Evolutionary conservation across 2,888 invertebrate genomes (phyloP), one percentile per base, ranked within the genome.

Genomic region (Patella depressa): DNA sequence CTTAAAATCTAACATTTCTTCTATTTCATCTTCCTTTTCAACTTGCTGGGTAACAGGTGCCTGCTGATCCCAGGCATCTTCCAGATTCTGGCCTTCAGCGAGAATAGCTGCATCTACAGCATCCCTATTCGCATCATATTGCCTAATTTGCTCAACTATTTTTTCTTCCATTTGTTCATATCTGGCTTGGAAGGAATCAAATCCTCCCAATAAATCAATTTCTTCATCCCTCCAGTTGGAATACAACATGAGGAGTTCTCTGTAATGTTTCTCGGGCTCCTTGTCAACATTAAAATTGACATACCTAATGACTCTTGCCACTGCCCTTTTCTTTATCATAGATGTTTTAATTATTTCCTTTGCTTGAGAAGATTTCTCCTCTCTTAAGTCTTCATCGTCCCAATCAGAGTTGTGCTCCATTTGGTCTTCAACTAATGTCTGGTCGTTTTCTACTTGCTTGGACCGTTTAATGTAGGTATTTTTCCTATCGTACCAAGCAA

Each of bases 151-250:
- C 9, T 69, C 24, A 76, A 77, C 57, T 76, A 82, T 80, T 53
- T 71, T 0, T 0, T n/a, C 57, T 17, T 14, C 70, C 14, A 70
- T 59, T 74, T 59, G 53, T 71, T 53, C 53, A 53, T 80, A 54
- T 71, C 9, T 45, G 3, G 0, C 9, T 45, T 4, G 5, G 1
- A 5, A 45, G 45, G 7, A 9, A 9, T 45, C 45, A 45, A 45
- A 45, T 9, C 73, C 59, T 53, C 15, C 73, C 24, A 57, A 53
- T 24, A 82, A 70, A 14, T 78, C 79, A n/a, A 53, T 34, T 53
- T 84, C 53, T 81, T 89, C 88, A 75, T 88, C 72, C 72, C 87
- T 76, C 89, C 89, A 89, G 9, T 9, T 45, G 9, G 45, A 7
- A 88, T 85, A 2, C 78, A 17, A 76, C 79, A 89, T 85, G 0